Conservation (phyloP, 2,113 vertebrate genomes). For the Chaenogobius annularis region DNA sequence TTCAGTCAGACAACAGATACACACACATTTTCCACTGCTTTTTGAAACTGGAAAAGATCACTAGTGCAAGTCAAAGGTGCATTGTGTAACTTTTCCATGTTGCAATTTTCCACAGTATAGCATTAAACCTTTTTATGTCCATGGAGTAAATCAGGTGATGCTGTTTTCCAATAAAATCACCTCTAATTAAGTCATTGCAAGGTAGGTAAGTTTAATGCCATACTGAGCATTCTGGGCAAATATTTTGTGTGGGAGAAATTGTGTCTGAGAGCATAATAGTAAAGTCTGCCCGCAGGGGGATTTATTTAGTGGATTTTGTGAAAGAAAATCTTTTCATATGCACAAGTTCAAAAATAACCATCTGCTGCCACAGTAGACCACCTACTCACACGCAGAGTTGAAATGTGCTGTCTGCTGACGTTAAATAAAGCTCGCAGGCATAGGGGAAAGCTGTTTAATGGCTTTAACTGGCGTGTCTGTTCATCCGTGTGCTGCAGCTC, state of each 20-base stretch:
- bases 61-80: too few species aligned
- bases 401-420: not conserved
- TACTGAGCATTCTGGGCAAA: not conserved
- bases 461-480: not conserved
- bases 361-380: conserved; percentile 11
- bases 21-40: too few species aligned
- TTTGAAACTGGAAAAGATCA: too few species aligned
- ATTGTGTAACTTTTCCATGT: too few species aligned
- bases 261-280: not conserved
- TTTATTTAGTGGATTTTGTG: not conserved
- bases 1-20: too few species aligned
- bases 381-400: not conserved
- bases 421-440: conserved; percentile 4
- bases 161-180: too few species aligned
- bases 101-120: too few species aligned
- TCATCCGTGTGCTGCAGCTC: not conserved
- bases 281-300: not conserved
- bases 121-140: too few species aligned
- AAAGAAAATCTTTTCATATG: not conserved
- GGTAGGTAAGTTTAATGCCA: not conserved
- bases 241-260: not conserved
- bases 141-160: too few species aligned
- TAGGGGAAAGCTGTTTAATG: conserved; percentile 6
- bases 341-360: not conserved
- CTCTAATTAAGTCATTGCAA: too few species aligned